Evolutionary conservation across 2,888 invertebrate genomes (phyloP).

Genomic region (Embidobia sp.): DNA sequence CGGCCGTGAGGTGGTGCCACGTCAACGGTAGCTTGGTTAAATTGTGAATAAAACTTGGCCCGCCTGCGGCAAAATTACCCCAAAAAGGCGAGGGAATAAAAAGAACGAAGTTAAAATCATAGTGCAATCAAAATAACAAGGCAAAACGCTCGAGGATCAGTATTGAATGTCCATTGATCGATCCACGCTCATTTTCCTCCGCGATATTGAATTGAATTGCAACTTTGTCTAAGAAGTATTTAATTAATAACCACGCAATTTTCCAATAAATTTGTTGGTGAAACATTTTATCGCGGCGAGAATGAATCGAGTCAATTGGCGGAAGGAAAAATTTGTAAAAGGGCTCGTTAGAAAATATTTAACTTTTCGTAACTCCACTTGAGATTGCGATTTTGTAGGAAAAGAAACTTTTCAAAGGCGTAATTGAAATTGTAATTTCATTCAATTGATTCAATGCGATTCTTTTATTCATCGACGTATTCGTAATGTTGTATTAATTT

Average conservation of each 20-base stretch:
- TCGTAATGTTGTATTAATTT: too few species aligned
- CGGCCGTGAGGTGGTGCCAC: too few species aligned
- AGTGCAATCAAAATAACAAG: conserved; percentile 50
- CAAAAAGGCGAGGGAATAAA: conserved; percentile 27
- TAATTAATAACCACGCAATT: conserved; percentile 36
- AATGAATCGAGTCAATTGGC: conserved; percentile 23
- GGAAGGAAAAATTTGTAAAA: neutral
- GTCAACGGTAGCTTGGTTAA: too few species aligned
- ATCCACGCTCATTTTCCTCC: conserved; percentile 24
- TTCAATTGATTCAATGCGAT: too few species aligned
- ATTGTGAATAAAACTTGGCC: too few species aligned
- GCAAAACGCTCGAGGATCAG: conserved; percentile 28
- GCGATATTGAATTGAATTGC: conserved; percentile 34
- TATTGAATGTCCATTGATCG: conserved; percentile 36
- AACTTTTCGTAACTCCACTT: too few species aligned
- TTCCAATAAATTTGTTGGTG: conserved; percentile 27
- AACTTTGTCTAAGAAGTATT: conserved; percentile 43
- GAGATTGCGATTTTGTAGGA: too few species aligned
- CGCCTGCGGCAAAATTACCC: conserved; percentile 13
- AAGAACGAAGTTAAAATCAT: conserved; percentile 37
- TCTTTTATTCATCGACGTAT: too few species aligned
- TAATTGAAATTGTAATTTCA: too few species aligned
- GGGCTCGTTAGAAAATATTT: too few species aligned
- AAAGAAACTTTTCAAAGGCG: too few species aligned
- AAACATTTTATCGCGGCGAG: conserved; percentile 23